A percentile compares a stretch with the other conserved stretches of the same genome.
phyloP scores from a whole-genome alignment of 2,113 vertebrate genomes.

The Gambusia holbrooki region DNA sequence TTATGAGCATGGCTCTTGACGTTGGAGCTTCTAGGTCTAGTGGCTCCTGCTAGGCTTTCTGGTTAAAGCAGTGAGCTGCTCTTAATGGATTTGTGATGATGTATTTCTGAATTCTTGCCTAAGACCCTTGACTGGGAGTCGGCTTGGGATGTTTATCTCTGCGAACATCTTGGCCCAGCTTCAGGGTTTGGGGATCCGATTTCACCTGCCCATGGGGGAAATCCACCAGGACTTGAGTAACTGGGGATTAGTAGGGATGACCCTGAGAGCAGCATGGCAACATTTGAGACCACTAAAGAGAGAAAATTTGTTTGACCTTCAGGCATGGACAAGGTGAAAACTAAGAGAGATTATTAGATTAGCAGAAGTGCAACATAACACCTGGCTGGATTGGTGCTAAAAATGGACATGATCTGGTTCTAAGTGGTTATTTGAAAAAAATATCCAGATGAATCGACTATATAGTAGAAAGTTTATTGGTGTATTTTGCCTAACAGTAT shows the following conservation, averaged over 20 bases:
- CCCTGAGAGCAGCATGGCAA: constrained; percentile 85
- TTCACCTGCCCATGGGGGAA: constrained; percentile 88
- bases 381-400: constrained; percentile 56
- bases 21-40: constrained; percentile 39
- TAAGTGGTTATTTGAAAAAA: constrained; percentile 28
- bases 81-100: constrained; percentile 93
- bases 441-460: constrained; percentile 1
- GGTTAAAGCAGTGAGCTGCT: constrained; percentile 76
- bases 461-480: constrained; percentile 2
- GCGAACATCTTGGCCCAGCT: constrained; percentile 89
- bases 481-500: background rate
- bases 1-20: constrained; percentile 20
- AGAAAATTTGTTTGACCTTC: constrained; percentile 85
- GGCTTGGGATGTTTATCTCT: constrained; percentile 91
- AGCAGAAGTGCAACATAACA: constrained; percentile 77
- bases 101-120: constrained; percentile 90
- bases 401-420: constrained; percentile 29
- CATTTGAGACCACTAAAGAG: constrained; percentile 94
- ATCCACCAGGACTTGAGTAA: constrained; percentile 84
- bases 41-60: constrained; percentile 64
- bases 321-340: constrained; percentile 83
- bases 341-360: constrained; percentile 84
- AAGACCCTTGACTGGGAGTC: constrained; percentile 84
- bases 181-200: constrained; percentile 88
- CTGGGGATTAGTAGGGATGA: constrained; percentile 92